Percentiles rank a stretch among this genome's conserved stretches.
Evolutionary conservation across 2,113 vertebrate genomes (phyloP).

Genomic region (Loxodonta africana): DNA sequence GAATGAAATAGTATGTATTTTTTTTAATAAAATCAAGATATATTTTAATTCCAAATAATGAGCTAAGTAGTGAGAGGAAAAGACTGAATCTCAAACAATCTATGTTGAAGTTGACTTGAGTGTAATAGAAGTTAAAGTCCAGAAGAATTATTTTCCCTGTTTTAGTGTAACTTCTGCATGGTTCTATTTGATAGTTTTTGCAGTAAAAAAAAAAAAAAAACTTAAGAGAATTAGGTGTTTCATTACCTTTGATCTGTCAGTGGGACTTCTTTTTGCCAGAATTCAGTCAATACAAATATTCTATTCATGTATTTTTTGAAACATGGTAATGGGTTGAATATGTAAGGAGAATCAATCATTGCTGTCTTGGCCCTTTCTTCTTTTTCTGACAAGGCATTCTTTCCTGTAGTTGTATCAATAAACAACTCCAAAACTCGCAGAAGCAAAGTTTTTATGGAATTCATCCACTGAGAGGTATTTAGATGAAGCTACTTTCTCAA

Average conservation of each 20-base stretch:
- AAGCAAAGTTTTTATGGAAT: not conserved
- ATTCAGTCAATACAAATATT: not conserved
- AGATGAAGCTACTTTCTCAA: not conserved
- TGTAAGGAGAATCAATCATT: not conserved
- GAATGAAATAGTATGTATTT: not conserved
- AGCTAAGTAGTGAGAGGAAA: not conserved
- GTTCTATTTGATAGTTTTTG: not conserved
- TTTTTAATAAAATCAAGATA: not conserved
- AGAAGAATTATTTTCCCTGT: not conserved
- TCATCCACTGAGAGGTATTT: not conserved
- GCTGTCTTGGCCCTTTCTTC: not conserved
- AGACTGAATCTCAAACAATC: not conserved
- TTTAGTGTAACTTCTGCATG: not conserved
- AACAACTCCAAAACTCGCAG: not conserved
- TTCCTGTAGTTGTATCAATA: not conserved
- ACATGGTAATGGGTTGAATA: not conserved
- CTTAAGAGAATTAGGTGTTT: not conserved
- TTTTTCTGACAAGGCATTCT: not conserved
- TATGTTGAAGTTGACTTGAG: not conserved
- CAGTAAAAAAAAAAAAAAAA: not conserved
- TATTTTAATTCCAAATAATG: not conserved
- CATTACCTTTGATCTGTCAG: conserved; percentile 67
- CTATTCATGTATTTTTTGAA: conserved; percentile 27
- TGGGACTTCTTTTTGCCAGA: not conserved
- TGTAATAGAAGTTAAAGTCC: accelerated